Base-by-base conservation (phyloP, 2,888 invertebrate species). In the Leucozona laternaria region DNA sequence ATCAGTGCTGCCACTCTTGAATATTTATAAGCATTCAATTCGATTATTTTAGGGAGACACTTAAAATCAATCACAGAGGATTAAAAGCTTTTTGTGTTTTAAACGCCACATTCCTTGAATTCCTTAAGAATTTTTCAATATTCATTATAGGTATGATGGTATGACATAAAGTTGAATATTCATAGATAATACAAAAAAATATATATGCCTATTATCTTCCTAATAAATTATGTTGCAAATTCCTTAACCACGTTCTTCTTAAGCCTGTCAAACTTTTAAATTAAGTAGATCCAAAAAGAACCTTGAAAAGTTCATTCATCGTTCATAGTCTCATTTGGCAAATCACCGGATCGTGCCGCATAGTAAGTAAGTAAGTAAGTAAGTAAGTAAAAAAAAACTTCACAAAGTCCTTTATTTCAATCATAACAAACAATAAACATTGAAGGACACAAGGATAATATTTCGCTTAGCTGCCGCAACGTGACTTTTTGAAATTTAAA, bases 271-370 rank as follows among this genome's bases (percentile, higher is more conserved):
- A 68, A 34, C 5, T 68, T 53, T 37, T 7, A 68, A 53, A 68
- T 34, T 53, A 68, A 68, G 34, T 68, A 68, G n/a, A 22, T 53
- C 25, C 34, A 34, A 2, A 8, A 53, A n/a, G n/a, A 66, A 28
- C 82, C 82, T 73, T 82, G 72, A 72, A 66, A 72, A 37, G 11
- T 78, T 37, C 78, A 82, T 82, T 72, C 66, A 62, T 68, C 64
- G 72, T 77, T 77, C 48, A 50, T 53, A 45, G 43, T 62, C 50
- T 60, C 34, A 76, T 58, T 66, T 66, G 17, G n/a, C n/a, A 53
- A 25, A 71, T 62, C 66, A 66, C 31, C 73, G 34, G 68, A 60
- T 68, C 79, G 34, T 62, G 62, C 73, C 43, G n/a, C 68, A 53
- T 53, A 28, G 53, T 25, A 15, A 60, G 43, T 22, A 73, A 8